A percentile compares a stretch with the other conserved stretches of the same genome.
phyloP scores from a whole-genome alignment of 2,888 invertebrate genomes.

The Conomelus anceps region DNA sequence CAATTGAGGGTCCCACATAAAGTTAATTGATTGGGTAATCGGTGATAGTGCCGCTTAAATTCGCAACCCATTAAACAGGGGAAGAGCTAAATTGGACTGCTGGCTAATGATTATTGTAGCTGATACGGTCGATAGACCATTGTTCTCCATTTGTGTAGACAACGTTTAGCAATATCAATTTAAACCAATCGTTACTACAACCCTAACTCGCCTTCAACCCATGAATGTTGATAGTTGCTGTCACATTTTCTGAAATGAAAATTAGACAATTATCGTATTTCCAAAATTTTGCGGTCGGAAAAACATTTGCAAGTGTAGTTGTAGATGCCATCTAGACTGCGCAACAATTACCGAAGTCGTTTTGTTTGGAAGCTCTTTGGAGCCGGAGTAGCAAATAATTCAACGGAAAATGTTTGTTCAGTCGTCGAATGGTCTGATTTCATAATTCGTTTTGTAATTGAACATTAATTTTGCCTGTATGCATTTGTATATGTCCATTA shows the following conservation, averaged over 20 bases:
- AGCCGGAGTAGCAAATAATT: background rate
- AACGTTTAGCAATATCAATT: background rate
- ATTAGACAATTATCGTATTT: background rate
- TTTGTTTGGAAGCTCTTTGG: background rate
- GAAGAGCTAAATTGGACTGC: background rate
- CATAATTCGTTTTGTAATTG: no score
- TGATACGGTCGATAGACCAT: background rate
- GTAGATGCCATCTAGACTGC: background rate
- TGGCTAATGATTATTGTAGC: background rate
- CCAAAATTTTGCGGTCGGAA: background rate
- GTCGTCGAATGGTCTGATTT: no score
- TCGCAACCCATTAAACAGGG: background rate
- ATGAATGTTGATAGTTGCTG: background rate
- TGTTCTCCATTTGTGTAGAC: background rate
- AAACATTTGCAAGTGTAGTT: background rate
- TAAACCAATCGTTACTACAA: background rate
- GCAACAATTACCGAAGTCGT: background rate
- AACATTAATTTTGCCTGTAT: no score
- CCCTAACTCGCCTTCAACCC: background rate
- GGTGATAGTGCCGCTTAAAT: background rate
- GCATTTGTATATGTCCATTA: no score
- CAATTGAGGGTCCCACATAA: background rate
- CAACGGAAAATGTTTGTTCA: no score
- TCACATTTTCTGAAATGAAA: background rate
- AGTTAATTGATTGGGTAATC: background rate